These are phyloP conservation scores for Rhodinocichla rosea DNA, from an alignment of 2,113 vertebrate species.

Conservation along the genomic window DNA sequence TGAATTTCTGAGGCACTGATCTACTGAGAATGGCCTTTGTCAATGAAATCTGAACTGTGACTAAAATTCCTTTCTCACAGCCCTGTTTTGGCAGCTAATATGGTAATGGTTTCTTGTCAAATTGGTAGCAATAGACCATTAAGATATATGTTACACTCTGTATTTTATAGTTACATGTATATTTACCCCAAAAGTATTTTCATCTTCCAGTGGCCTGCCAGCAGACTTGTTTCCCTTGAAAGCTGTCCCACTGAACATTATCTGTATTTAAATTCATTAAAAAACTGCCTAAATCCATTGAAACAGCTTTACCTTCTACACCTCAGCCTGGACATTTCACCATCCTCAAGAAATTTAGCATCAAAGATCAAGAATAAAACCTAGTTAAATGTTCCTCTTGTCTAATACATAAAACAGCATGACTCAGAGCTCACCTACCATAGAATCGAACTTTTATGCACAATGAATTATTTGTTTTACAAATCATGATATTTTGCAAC, in stretches of 20 bases:
- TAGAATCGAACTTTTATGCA: neutral
- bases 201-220: neutral
- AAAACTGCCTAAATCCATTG: neutral
- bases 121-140: neutral
- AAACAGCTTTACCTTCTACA: neutral
- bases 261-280: neutral
- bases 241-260: neutral
- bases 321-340: neutral
- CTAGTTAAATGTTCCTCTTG: neutral
- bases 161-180: neutral
- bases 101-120: neutral
- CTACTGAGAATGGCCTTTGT: neutral
- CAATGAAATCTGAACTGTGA: neutral
- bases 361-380: neutral
- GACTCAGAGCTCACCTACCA: neutral
- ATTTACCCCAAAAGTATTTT: neutral
- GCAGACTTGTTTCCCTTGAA: neutral
- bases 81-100: neutral
- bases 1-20: neutral
- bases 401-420: neutral
- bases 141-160: neutral
- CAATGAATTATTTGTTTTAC: neutral
- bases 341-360: neutral
- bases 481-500: neutral
- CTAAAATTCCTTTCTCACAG: neutral